Percentiles rank a stretch among this genome's conserved stretches.
Evolutionary conservation across 2,797 vertebrate species (phyloP).

Genomic region (Myotis planiceps): DNA sequence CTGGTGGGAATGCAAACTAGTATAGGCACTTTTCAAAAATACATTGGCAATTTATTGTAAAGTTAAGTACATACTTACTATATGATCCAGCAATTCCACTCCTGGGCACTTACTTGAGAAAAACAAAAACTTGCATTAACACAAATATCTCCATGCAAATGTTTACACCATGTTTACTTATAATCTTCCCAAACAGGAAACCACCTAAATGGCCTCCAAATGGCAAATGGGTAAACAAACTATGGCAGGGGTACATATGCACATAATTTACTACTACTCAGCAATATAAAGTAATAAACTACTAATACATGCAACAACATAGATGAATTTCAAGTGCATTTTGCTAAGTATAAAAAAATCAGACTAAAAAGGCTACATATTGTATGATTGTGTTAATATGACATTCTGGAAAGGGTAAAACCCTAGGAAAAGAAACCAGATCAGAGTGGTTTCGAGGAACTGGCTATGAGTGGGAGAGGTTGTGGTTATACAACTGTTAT

Average conservation of each 20-base stretch:
- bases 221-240: no score
- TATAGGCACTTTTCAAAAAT: slow-evolving; percentile 25
- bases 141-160: slow-evolving; percentile 11
- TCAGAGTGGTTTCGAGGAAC: neutral
- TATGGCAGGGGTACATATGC: no score
- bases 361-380: neutral
- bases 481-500: neutral
- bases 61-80: neutral
- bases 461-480: neutral
- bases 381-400: slow-evolving; percentile 4
- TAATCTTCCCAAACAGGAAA: neutral
- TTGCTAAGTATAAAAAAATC: slow-evolving; percentile 29
- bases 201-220: no score
- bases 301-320: neutral
- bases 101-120: neutral
- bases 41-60: neutral
- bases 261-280: no score
- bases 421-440: neutral
- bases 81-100: neutral
- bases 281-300: no score
- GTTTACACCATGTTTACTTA: slow-evolving; percentile 27
- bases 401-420: slow-evolving; percentile 4
- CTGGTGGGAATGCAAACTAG: slow-evolving; percentile 9
- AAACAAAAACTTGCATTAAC: slow-evolving; percentile 9
- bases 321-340: slow-evolving; percentile 2